Conservation (phyloP, 2,888 invertebrate species). For the Lottia gigantea region DNA sequence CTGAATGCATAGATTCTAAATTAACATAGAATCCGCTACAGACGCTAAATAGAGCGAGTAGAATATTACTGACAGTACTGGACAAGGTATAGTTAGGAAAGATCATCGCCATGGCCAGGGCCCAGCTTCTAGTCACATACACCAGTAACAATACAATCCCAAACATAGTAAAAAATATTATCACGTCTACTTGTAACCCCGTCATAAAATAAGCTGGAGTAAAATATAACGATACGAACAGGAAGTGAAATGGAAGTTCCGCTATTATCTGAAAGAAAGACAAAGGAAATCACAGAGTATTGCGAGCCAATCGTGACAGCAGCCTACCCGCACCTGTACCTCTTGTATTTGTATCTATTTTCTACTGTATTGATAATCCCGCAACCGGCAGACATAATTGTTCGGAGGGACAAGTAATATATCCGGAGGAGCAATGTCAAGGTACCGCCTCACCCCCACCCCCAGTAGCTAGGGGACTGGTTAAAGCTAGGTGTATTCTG, state of each 20-base stretch:
- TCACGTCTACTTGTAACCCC: conserved; percentile 45
- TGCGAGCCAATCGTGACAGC: no score
- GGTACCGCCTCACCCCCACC: no score
- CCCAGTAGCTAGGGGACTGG: no score
- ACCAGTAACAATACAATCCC: conserved; percentile 49
- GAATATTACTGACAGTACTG: conserved; percentile 34
- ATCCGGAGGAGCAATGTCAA: no score
- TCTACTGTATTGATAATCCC: no score
- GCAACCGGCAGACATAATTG: no score
- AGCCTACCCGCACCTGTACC: no score
- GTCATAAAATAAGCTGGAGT: conserved; percentile 57
- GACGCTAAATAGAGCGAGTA: background rate
- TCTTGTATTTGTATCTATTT: no score
- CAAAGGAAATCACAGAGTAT: no score
- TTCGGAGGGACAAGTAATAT: no score
- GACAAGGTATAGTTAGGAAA: conserved; percentile 56
- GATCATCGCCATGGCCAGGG: conserved; percentile 49
- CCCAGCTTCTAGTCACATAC: conserved; percentile 51
- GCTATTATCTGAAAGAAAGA: conserved; percentile 51
- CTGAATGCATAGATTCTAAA: background rate
- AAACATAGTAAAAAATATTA: conserved; percentile 48
- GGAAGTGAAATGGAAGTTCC: conserved; percentile 56
- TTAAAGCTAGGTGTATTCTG: no score
- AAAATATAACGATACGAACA: conserved; percentile 49
- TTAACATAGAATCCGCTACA: background rate